Conservation (phyloP, 2,888 invertebrate species). For the Sisyra terminalis region DNA sequence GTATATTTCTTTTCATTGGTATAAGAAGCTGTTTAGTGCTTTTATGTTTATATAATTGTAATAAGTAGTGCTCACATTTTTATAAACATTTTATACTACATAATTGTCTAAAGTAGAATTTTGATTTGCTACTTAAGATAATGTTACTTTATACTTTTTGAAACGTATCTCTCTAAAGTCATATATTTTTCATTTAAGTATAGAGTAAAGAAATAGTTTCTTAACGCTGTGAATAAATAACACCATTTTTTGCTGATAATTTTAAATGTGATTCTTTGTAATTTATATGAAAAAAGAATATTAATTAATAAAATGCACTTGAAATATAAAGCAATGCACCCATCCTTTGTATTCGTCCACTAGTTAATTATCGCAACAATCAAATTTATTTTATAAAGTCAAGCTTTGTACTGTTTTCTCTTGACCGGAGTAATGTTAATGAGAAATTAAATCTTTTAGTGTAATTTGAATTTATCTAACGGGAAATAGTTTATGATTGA, state of each 20-base stretch:
- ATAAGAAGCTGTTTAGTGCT: no score
- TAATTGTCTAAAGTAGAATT: no score
- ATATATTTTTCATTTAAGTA: no score
- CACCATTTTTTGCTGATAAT: no score
- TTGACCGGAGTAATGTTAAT: background rate
- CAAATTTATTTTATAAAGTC: slow-evolving; percentile 4
- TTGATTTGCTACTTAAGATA: no score
- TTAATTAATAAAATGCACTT: slow-evolving; percentile 4
- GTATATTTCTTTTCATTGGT: no score
- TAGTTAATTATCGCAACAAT: slow-evolving; percentile 12
- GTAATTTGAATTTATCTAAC: slow-evolving; percentile 2
- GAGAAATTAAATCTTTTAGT: background rate
- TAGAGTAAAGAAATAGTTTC: background rate
- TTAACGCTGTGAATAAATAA: background rate
- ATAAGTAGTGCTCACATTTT: no score
- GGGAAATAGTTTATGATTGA: background rate
- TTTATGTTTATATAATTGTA: no score
- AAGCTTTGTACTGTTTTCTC: slow-evolving; percentile 3
- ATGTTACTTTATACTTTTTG: no score
- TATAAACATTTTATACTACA: no score
- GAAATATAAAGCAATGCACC: slow-evolving; percentile 27
- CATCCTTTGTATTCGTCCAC: slow-evolving; percentile 28
- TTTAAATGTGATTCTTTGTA: background rate
- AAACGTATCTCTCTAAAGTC: no score
- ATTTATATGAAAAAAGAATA: background rate